A percentile compares a stretch with the other conserved stretches of the same genome.
These are phyloP conservation scores for Bradypus variegatus DNA, from an alignment of 2,797 vertebrate species.

Conservation along the genomic window DNA sequence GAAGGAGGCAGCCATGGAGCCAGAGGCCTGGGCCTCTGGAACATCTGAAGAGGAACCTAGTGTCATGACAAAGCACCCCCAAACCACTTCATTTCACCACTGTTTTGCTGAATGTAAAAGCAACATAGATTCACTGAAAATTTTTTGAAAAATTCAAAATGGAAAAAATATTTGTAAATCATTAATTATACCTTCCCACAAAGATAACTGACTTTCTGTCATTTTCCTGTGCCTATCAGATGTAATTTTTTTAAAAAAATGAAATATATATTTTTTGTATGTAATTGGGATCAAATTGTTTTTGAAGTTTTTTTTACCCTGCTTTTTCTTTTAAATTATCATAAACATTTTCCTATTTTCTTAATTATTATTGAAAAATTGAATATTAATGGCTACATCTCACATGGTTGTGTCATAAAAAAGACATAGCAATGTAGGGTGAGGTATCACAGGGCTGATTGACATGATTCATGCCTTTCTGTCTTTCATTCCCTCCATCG, in stretches of 20 bases:
- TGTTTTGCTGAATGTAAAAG: slow-evolving; percentile 7
- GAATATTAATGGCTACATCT: background rate
- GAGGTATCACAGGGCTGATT: background rate
- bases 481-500: too few relatives aligned
- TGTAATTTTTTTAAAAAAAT: background rate
- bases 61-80: background rate
- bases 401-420: background rate
- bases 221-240: background rate
- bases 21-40: background rate
- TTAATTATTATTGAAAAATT: background rate
- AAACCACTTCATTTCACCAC: background rate
- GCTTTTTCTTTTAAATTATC: slow-evolving; percentile 1
- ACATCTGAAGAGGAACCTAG: background rate
- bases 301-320: background rate
- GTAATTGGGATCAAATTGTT: background rate
- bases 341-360: background rate
- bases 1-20: background rate
- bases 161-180: background rate
- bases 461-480: background rate
- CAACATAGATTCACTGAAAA: background rate
- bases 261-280: slow-evolving; percentile 19
- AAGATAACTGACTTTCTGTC: background rate
- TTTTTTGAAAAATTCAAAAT: background rate
- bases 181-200: background rate
- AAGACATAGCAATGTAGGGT: background rate